Percentiles rank a stretch among this genome's conserved stretches.
Conservation (phyloP, 2,888 invertebrate genomes). For the Clostera curtula region DNA sequence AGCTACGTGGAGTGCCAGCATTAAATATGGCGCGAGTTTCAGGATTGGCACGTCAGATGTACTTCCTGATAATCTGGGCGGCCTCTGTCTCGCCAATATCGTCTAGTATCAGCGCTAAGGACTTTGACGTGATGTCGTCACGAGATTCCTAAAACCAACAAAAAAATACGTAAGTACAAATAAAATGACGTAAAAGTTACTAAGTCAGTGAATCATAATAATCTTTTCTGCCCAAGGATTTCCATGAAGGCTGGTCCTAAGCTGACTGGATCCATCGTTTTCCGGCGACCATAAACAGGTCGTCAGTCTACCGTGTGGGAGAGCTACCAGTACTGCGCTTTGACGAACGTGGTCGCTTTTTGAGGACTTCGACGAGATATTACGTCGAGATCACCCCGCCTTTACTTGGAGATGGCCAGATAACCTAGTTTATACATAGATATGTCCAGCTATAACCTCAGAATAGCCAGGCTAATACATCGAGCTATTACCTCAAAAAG, state of each 20-base stretch:
- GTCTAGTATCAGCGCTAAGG: slow-evolving; percentile 42
- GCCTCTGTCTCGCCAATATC: slow-evolving; percentile 45
- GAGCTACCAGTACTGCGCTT: neutral
- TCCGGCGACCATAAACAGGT: no score
- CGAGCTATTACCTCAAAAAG: no score
- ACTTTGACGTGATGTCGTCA: slow-evolving; percentile 39
- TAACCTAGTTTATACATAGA: no score
- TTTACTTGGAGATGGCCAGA: no score
- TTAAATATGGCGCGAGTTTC: neutral
- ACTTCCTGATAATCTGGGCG: slow-evolving; percentile 33
- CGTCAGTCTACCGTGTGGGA: no score
- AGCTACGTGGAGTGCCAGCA: no score
- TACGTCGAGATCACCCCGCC: no score
- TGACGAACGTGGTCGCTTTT: neutral
- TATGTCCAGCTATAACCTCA: no score
- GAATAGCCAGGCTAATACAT: no score
- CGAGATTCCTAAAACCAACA: slow-evolving; percentile 39
- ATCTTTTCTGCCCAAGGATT: neutral
- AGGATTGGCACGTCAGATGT: slow-evolving; percentile 17
- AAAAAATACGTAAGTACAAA: no score
- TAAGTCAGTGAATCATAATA: neutral
- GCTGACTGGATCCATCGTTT: neutral
- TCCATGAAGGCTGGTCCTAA: neutral
- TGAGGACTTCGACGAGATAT: neutral
- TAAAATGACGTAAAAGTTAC: no score